Base-by-base conservation (phyloP, 2,113 vertebrate species). In the Eidolon helvum region DNA sequence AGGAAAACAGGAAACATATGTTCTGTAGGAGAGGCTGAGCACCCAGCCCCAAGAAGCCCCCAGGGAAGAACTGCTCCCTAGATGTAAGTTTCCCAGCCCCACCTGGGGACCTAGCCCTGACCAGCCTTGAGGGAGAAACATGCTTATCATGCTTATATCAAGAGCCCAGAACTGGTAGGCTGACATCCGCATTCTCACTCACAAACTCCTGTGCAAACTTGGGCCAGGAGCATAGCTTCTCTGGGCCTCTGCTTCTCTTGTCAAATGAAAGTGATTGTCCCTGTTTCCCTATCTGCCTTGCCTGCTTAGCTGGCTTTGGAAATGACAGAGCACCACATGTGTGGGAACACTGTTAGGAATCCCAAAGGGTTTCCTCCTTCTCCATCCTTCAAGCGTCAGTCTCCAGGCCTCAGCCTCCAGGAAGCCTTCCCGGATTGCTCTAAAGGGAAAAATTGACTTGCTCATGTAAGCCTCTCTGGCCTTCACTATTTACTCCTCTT, bases 1-100 rank as follows among this genome's bases (percentile, higher is more conserved):
- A 98, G 98, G 99, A 99, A 99, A 99, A 99, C 99, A 99, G 99
- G 99, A 99, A 99, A 99, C 99, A 99, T 98, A 99, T 99, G 99
- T 99, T 98, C 97, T 98, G 93, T 97, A 99, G 98, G 98, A 97
- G 96, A 98, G 96, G 95, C 91, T 63, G 61, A 95, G 94, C 94
- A 92, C 91, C 80, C 74, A 96, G 87, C 69, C 63, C 55, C 0
- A 8, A 95, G 88, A 82, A 55, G 21, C 61, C 72, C 71, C 68
- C 45, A 21, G 74, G 68, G 88, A 91, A 50, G 68, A 55, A 48
- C 80, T 71, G 90, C 38, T 71, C 84, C 55, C 89, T 48, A 24
- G 11, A n/a, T 19, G 40, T 77, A 63, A 45, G 43, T 79, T 93
- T 92, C 92, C 79, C 75, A 86, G 72, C 57, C 68, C 68, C 11